These are phyloP conservation scores for Pectinophora gossypiella DNA, from an alignment of 1,140 invertebrate genomes.

Conservation along the genomic window DNA sequence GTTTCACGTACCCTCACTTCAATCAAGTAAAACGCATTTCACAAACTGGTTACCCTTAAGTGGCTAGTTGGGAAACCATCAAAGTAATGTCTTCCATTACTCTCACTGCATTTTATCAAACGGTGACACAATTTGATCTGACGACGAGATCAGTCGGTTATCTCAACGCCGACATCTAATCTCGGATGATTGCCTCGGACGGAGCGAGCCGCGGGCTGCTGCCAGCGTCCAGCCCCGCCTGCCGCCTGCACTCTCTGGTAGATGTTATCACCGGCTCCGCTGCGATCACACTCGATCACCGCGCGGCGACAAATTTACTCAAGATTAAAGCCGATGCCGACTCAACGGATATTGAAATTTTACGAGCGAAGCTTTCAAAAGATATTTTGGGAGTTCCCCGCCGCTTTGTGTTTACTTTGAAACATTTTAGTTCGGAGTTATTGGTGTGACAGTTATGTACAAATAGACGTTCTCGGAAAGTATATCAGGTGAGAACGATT, in stretches of 20 bases:
- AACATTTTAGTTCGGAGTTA: constrained; percentile 1
- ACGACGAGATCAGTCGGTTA: too few relatives aligned
- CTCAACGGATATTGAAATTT: constrained; percentile 47
- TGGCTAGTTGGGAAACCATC: too few relatives aligned
- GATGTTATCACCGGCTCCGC: not conserved
- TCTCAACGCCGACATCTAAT: too few relatives aligned
- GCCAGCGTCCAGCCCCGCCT: too few relatives aligned
- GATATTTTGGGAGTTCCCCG: constrained; percentile 2
- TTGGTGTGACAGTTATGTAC: constrained; percentile 8
- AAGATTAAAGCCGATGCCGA: constrained; percentile 35
- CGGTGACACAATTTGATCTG: too few relatives aligned
- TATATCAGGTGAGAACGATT: not conserved
- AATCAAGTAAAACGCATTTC: too few relatives aligned
- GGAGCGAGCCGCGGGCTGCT: too few relatives aligned
- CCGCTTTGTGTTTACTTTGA: not conserved
- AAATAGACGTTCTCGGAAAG: not conserved
- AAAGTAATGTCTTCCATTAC: too few relatives aligned
- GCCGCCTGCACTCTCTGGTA: not conserved
- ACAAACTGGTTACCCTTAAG: too few relatives aligned
- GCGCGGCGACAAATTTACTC: constrained; percentile 30
- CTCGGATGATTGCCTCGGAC: too few relatives aligned
- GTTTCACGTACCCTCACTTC: too few relatives aligned
- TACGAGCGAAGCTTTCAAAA: constrained; percentile 20
- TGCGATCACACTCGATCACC: not conserved
- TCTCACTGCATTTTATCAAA: too few relatives aligned